Percentiles rank a stretch among this genome's conserved stretches.
These are phyloP conservation scores for Phallusia fumigata DNA, from an alignment of 23 tunicate genomes.

Conservation along the genomic window DNA sequence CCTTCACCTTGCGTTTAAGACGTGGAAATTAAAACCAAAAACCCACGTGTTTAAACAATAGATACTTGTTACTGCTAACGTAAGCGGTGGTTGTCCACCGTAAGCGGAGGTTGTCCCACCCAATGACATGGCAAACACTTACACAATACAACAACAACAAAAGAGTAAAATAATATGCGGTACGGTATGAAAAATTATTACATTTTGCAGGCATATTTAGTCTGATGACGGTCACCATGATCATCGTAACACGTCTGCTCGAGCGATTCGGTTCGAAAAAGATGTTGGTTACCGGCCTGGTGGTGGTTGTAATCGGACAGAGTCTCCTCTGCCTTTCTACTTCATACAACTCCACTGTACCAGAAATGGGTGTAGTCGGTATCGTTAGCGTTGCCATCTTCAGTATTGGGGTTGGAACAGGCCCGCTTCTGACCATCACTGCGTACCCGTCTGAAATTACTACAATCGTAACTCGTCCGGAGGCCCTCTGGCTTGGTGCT, in stretches of 20 bases:
- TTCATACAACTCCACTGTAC: not conserved
- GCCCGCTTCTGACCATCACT: conserved; percentile 2
- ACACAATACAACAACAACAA: too few species aligned
- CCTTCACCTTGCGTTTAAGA: too few species aligned
- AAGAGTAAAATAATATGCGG: not conserved
- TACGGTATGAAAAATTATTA: not conserved
- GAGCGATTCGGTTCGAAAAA: conserved; percentile 15
- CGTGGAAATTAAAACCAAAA: too few species aligned
- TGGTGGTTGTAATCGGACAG: not conserved
- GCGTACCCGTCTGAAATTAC: conserved; percentile 14
- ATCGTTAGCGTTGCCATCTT: not conserved
- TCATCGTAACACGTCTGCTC: not conserved
- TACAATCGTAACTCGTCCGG: not conserved
- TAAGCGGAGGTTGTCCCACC: too few species aligned
- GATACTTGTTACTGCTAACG: too few species aligned
- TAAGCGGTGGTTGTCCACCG: too few species aligned
- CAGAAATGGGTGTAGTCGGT: conserved; percentile 4
- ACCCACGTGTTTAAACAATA: too few species aligned
- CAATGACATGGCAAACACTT: too few species aligned
- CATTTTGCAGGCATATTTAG: not conserved
- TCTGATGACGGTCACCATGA: not conserved
- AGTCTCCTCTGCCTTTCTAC: conserved; percentile 2
- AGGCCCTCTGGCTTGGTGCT: not conserved
- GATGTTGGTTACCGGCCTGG: not conserved
- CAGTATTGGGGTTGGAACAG: not conserved